Base-by-base conservation (phyloP, 1,140 invertebrate genomes). In the Trinorchestia longiramus region DNA sequence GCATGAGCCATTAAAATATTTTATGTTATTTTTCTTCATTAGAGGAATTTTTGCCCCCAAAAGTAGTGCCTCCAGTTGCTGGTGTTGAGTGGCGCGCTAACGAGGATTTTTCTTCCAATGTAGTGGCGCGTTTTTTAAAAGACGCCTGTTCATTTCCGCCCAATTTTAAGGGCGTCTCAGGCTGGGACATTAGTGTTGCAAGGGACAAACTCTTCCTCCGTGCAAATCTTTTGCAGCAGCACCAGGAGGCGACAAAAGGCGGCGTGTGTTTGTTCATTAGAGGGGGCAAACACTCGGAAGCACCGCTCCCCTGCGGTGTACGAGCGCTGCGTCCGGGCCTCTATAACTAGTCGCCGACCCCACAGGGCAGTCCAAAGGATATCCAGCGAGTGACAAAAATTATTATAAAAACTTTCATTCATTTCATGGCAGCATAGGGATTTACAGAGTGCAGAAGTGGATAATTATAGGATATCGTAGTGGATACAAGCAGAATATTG, bases 121-220 rank as follows among this genome's bases (percentile, higher is more conserved):
- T 91, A 4, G 43, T 3, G 11, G 3, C 11, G 88, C 43, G 88
- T 28, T 91, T 91, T 91, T 42, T 42, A 43, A 91, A 36, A 43
- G 88, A 42, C 41, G 88, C 88, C 41, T 91, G 88, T 91, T 91
- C 88, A 91, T 91, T 91, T 91, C 43, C 88, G 88, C 88, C 36
- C 88, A 23, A 91, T 91, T 91, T 91, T 91, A 41, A 91, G 88
- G 62, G 88, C 19, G 41, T 28, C 88, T 42, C 88, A 3, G 62
- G 4, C 88, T 36, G 43, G 43, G 41, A 91, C 88, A 91, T 91
- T 91, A 91, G 88, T 91, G 88, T 91, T 91, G 41, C 88, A 43
- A 43, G 88, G 88, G 43, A 42, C 62, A 77, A 77, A 77, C 62
- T 77, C 28, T 53, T 88, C 42, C 42, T 88, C 42, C 87, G 36